Evolutionary conservation across 2,797 vertebrate species (phyloP), one percentile per base, ranked within the genome.

Genomic region (Sebastes jordani): DNA sequence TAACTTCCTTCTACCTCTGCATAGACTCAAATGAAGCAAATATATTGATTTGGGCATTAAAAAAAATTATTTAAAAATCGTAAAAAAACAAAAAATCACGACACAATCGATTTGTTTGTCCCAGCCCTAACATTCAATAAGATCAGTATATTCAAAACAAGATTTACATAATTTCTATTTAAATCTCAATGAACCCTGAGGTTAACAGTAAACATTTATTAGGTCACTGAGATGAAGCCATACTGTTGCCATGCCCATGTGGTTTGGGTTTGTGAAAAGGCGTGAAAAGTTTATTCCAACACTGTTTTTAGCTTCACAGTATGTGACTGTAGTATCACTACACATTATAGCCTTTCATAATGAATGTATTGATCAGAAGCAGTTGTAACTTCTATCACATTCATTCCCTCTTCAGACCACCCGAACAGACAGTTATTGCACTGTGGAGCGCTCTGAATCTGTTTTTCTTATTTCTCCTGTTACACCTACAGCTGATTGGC

Each of bases 381-480:
- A 68, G 32, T 23, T 1, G 42, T 49, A 49, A 30, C 64, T 32
- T 67, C 22, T 38, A 60, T 62, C 22, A 27, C 60, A 71, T 76
- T 71, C 5, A 3, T 60, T 11, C 25, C 67, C 22, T 30, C 49
- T 34, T 76, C 55, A 70, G 61, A 52, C 49, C 49, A 52, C 18
- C 49, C 2, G 20, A 52, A 46, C 46, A 23, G 55, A n/a, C n/a
- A 3, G 49, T 29, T 62, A 66, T 56, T 42, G 29, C 46, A 46
- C 55, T 34, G 32, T 49, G 11, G 6, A 54, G 58, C 6, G 52
- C 42, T 42, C 9, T 52, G 11, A 62, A 13, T 52, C n/a, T 58
- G 2, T 76, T 83, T 76, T 77, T 56, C 22, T 72, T 18, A 23
- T 69, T 82, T 22, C 62, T 76, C 20, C 23, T 3, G 32, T 52